Conservation (phyloP, 2,888 invertebrate species). For the Drosophila buzzatii region DNA sequence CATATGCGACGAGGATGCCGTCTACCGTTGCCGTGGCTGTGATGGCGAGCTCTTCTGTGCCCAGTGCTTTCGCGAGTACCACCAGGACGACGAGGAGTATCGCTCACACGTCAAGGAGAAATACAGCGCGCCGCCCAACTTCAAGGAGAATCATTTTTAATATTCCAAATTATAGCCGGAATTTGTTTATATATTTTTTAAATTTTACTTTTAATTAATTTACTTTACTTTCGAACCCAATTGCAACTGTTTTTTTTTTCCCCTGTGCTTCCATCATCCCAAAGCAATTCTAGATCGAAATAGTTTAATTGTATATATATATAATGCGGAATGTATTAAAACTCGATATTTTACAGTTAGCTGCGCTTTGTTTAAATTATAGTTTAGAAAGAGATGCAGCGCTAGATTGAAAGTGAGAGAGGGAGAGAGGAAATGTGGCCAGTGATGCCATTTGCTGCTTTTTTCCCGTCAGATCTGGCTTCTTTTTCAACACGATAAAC, state of each 20-base stretch:
- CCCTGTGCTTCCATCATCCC: background rate
- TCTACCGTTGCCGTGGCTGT: conserved; percentile 91
- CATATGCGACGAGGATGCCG: conserved; percentile 93
- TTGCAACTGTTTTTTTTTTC: background rate
- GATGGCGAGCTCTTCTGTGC: conserved; percentile 92
- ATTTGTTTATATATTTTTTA: background rate
- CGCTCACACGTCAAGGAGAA: conserved; percentile 78
- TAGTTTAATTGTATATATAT: background rate
- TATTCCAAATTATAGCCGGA: background rate
- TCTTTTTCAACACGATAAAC: no score
- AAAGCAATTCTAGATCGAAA: conserved; percentile 17
- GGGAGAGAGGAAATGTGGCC: no score
- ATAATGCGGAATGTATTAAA: conserved; percentile 16
- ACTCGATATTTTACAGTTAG: conserved; percentile 25
- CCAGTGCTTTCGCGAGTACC: conserved; percentile 90
- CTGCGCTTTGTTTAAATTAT: background rate
- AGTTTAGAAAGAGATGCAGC: conserved; percentile 9
- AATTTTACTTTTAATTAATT: conserved; percentile 1
- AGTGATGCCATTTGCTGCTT: no score
- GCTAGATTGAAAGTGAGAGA: no score
- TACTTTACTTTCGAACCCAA: conserved; percentile 2
- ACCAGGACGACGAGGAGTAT: conserved; percentile 88
- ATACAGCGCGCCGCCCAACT: conserved; percentile 80
- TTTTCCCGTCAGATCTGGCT: no score
- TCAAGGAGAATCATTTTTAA: conserved; percentile 82